Evolutionary conservation across 2,888 invertebrate genomes (phyloP), one percentile per base, ranked within the genome.

Genomic region (Athetis lepigone): DNA sequence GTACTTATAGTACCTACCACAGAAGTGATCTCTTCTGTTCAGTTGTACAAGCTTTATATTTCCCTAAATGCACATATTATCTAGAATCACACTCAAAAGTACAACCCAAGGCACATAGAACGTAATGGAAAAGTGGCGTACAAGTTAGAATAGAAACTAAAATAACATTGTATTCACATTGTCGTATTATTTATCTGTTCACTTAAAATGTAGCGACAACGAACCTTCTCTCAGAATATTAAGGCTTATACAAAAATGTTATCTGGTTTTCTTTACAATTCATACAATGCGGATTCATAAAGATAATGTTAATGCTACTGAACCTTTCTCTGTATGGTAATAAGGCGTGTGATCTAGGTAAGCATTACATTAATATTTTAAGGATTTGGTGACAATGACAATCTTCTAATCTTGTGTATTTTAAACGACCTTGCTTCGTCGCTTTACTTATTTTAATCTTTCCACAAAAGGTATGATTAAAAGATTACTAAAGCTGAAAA

Each of bases 261-360:
- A 64, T 60, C 23, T 56, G 43, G 47, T 54, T 68, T 74, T 57
- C 69, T 63, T 50, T 57, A 70, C 67, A 68, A 49, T 65, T 54
- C 37, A 56, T 59, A 77, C 67, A 77, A 77, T 73, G 40, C 40
- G 74, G 51, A 59, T 55, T 58, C 29, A 77, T 73, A 77, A 74
- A 73, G 74, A 66, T 74, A 73, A 77, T 73, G 36, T 18, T 18
- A 72, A 49, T 1, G 47, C 49, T 27, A 13, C 73, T 54, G 66
- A 65, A 50, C 43, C 49, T 65, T 73, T 68, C 45, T 54, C 29
- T 54, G 47, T 68, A 65, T 65, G 43, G 21, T 54, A 72, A 54
- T 65, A 45, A 39, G 73, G 33, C 54, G 13, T 39, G 23, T 21
- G 43, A 65, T 50, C 49, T 49, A 36, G 66, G 43, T 54, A 47